These are phyloP conservation scores for Drosophila nigromelanica DNA, from an alignment of 1,140 invertebrate genomes.

Conservation along the genomic window DNA sequence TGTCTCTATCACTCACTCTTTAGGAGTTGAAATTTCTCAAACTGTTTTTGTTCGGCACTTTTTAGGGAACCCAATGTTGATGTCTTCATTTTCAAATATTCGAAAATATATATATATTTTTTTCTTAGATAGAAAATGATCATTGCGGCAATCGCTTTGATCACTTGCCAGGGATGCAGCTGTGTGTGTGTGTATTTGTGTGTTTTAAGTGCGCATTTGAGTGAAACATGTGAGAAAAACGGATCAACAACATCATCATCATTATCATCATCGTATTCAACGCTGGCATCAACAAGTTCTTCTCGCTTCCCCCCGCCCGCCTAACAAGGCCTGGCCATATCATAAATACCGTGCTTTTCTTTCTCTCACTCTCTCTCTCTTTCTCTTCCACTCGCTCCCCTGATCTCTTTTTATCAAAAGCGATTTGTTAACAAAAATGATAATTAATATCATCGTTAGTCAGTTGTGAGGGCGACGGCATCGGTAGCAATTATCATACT, in stretches of 20 bases:
- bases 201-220: slow-evolving; percentile 65
- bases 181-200: slow-evolving; percentile 36
- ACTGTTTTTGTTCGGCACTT: slow-evolving; percentile 33
- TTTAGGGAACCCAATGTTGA: slow-evolving; percentile 36
- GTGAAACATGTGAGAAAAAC: slow-evolving; percentile 74
- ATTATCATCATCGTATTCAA: slow-evolving; percentile 7
- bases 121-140: slow-evolving; percentile 41
- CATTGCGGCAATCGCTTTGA: slow-evolving; percentile 65
- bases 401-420: neutral
- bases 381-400: neutral
- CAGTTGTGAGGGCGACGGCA: slow-evolving; percentile 23
- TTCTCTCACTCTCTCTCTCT: slow-evolving; percentile 4
- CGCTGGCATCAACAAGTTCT: slow-evolving; percentile 60
- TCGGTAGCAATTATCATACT: slow-evolving; percentile 78
- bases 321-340: slow-evolving; percentile 58
- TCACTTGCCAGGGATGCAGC: slow-evolving; percentile 62
- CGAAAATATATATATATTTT: slow-evolving; percentile 8
- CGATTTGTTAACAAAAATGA: slow-evolving; percentile 77
- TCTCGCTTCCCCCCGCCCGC: neutral
- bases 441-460: slow-evolving; percentile 81
- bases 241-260: slow-evolving; percentile 61
- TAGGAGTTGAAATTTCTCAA: slow-evolving; percentile 61
- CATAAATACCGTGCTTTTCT: slow-evolving; percentile 68
- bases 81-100: slow-evolving; percentile 62
- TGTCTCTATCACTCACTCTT: neutral